Percentiles rank a stretch among this genome's conserved stretches.
These are phyloP conservation scores for Elephas maximus DNA, from an alignment of 2,113 vertebrate species.

Conservation along the genomic window DNA sequence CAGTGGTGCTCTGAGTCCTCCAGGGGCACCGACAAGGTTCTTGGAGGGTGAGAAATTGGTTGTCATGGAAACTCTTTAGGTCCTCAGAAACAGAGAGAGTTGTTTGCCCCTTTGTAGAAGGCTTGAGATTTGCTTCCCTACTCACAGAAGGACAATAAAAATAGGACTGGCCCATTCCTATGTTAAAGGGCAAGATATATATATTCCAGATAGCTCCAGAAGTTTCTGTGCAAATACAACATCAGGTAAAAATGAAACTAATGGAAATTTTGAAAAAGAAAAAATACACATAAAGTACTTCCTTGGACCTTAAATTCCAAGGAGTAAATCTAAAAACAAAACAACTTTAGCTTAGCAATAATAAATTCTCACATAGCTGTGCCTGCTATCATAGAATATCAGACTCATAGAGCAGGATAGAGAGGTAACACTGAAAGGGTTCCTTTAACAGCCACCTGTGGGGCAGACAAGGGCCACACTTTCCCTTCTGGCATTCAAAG, in stretches of 20 bases:
- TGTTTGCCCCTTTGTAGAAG: conserved; percentile 31
- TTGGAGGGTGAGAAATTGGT: conserved; percentile 33
- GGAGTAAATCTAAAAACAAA: background rate
- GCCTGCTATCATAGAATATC: background rate
- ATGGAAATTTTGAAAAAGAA: background rate
- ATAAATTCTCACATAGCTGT: background rate
- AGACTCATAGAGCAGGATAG: fast-evolving
- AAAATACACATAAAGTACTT: background rate
- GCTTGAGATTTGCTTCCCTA: background rate
- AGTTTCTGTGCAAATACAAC: background rate
- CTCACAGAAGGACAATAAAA: background rate
- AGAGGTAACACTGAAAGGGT: fast-evolving
- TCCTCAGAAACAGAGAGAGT: background rate
- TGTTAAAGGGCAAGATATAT: background rate
- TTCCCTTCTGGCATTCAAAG: background rate
- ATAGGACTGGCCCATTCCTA: background rate
- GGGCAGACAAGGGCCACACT: background rate
- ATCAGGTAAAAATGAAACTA: background rate
- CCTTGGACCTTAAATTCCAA: background rate
- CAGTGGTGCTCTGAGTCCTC: background rate
- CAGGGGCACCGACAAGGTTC: background rate
- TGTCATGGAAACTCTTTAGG: conserved; percentile 66
- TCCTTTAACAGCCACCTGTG: background rate
- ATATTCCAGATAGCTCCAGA: background rate
- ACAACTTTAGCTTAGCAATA: background rate